Percentiles rank a stretch among this genome's conserved stretches.
These are phyloP conservation scores for Poecilia picta DNA, from an alignment of 2,797 vertebrate genomes.

Conservation along the genomic window DNA sequence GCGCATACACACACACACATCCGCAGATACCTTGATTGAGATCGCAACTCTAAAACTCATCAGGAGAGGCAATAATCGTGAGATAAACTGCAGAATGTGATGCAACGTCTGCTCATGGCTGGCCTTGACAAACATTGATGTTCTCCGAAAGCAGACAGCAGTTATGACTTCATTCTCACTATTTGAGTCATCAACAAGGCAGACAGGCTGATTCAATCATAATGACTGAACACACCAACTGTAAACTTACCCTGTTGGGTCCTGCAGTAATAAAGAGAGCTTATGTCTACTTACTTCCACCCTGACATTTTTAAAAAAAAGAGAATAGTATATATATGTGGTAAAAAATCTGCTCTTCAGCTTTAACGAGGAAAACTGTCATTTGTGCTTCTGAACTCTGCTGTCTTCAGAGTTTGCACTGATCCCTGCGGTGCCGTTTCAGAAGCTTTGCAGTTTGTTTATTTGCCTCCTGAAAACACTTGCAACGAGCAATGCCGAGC, in stretches of 20 bases:
- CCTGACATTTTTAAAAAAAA: constrained; percentile 16
- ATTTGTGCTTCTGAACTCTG: constrained; percentile 2
- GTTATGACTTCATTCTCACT: constrained; percentile 60
- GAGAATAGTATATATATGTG: not conserved
- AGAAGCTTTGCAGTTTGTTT: constrained; percentile 4
- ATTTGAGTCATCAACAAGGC: constrained; percentile 50
- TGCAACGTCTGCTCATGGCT: constrained; percentile 26
- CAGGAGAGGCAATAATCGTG: constrained; percentile 6
- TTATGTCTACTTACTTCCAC: constrained; percentile 46
- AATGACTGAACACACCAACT: constrained; percentile 35
- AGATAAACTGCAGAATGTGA: constrained; percentile 21
- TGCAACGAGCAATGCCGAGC: not conserved
- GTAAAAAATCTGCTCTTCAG: not conserved
- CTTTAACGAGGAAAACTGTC: not conserved
- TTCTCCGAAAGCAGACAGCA: constrained; percentile 34
- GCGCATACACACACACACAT: not conserved
- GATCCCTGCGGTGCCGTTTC: constrained; percentile 4
- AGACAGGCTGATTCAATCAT: constrained; percentile 44
- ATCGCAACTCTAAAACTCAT: constrained; percentile 1
- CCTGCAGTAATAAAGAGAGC: constrained; percentile 26
- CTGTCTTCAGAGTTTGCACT: not conserved
- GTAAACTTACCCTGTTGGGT: constrained; percentile 38
- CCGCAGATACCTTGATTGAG: constrained; percentile 12
- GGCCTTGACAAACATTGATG: constrained; percentile 23
- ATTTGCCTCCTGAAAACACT: constrained; percentile 3